phyloP scores from a whole-genome alignment of 2,113 vertebrate species.

The Mesembrinibis cayennensis region DNA sequence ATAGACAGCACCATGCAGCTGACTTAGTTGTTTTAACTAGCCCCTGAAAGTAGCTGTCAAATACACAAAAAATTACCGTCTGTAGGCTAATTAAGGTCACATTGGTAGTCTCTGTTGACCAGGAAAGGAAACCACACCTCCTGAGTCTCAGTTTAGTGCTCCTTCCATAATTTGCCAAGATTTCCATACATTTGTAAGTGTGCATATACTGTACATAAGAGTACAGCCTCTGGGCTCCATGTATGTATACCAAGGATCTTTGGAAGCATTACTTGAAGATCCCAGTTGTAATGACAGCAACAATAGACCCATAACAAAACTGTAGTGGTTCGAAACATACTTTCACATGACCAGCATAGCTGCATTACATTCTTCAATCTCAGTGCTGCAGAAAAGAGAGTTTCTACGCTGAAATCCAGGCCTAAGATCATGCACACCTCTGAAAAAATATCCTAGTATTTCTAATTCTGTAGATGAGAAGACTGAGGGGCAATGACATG shows the following conservation, averaged over 20 bases:
- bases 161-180: neutral
- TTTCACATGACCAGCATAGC: neutral
- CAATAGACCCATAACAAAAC: neutral
- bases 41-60: neutral
- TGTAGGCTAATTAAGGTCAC: neutral
- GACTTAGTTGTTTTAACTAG: neutral
- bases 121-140: neutral
- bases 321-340: neutral
- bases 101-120: neutral
- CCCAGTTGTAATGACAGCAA: neutral
- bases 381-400: neutral
- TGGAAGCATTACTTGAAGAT: neutral
- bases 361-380: neutral
- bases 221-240: neutral
- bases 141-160: neutral
- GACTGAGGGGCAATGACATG: neutral
- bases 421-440: neutral
- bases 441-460: neutral
- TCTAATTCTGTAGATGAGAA: neutral
- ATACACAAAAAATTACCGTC: neutral
- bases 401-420: neutral
- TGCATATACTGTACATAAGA: neutral
- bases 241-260: neutral
- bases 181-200: neutral
- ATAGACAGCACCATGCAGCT: neutral